These are phyloP conservation scores for Melangyna quadrimaculata DNA, from an alignment of 2,888 invertebrate species.

Conservation along the genomic window DNA sequence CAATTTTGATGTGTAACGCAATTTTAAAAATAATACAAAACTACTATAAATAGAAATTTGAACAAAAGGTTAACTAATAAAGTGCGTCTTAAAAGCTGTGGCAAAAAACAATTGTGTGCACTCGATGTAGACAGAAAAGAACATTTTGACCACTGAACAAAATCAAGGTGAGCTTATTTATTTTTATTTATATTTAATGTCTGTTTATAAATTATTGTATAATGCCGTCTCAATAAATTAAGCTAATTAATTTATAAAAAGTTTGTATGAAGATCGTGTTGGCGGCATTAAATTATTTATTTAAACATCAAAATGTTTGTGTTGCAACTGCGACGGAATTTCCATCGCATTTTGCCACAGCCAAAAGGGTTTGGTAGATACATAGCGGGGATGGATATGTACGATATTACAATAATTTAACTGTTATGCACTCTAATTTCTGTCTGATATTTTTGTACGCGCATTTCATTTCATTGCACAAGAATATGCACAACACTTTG, in stretches of 20 bases:
- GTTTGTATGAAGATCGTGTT: background rate
- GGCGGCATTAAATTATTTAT: background rate
- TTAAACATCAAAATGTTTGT: background rate
- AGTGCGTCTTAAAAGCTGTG: background rate
- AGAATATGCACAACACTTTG: too few relatives aligned
- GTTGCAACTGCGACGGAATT: constrained; percentile 30
- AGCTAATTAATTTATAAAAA: background rate
- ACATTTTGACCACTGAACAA: background rate
- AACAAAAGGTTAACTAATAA: background rate
- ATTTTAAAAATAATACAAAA: constrained; percentile 21
- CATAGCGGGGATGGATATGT: background rate
- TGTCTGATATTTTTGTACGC: background rate
- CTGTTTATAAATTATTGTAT: background rate
- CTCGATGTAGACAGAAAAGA: background rate
- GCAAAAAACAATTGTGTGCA: background rate
- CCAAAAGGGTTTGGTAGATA: background rate
- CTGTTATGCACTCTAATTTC: background rate
- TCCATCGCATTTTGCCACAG: constrained; percentile 3
- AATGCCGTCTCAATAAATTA: background rate
- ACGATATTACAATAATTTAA: background rate
- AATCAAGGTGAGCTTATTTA: constrained; percentile 18
- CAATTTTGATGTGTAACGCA: constrained; percentile 28
- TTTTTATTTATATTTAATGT: background rate
- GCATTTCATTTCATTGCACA: too few relatives aligned
- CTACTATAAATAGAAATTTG: constrained; percentile 11